Percentiles rank a stretch among this genome's conserved stretches.
Evolutionary conservation across 2,888 invertebrate species (phyloP).

Genomic region (Diarsia brunnea): DNA sequence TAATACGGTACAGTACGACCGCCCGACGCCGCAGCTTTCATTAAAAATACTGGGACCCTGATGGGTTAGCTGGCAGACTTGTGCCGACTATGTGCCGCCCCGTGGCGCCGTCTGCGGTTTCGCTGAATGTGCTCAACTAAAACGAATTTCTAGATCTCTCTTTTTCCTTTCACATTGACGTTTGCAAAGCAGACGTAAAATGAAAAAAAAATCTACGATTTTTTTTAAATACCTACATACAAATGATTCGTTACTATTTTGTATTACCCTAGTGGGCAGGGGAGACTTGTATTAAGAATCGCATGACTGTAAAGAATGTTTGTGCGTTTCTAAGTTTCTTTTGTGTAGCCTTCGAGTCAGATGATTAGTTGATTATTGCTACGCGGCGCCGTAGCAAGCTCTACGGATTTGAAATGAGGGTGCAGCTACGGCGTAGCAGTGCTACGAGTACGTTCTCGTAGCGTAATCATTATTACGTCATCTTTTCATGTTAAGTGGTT

Average conservation of each 20-base stretch:
- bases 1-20: constrained; percentile 87
- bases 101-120: constrained; percentile 71
- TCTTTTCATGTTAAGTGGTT: constrained; percentile 10
- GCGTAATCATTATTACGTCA: constrained; percentile 48
- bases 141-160: constrained; percentile 60
- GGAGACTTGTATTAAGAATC: constrained; percentile 50
- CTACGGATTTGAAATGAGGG: constrained; percentile 60
- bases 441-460: constrained; percentile 46
- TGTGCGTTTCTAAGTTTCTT: constrained; percentile 61
- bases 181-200: constrained; percentile 24
- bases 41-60: constrained; percentile 85
- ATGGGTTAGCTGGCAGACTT: constrained; percentile 75
- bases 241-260: constrained; percentile 26
- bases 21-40: constrained; percentile 88
- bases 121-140: constrained; percentile 60
- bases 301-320: constrained; percentile 54
- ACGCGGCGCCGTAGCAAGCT: constrained; percentile 70
- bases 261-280: constrained; percentile 42
- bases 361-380: constrained; percentile 69
- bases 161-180: constrained; percentile 30
- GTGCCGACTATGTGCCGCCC: constrained; percentile 64
- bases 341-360: constrained; percentile 49
- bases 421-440: constrained; percentile 62
- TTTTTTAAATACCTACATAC: no score
- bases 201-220: no score